Conservation (phyloP, 2,113 vertebrate genomes). For the Suricata suricatta region DNA sequence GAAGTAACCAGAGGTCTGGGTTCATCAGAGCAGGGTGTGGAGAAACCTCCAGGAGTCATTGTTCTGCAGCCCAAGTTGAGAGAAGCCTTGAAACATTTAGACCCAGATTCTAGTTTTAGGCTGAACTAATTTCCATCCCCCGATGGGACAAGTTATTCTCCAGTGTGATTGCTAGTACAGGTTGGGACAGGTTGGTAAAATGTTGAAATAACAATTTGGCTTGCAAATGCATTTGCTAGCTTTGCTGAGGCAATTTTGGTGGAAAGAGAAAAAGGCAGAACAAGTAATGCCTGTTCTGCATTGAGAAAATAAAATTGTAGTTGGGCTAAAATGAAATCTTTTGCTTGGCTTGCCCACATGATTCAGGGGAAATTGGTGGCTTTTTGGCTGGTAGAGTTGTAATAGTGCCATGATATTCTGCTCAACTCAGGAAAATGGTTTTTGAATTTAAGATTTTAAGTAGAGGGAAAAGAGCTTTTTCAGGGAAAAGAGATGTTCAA, state of each 20-base stretch:
- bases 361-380: background rate
- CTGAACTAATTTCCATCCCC: background rate
- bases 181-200: constrained; percentile 26
- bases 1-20: background rate
- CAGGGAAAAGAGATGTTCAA: background rate
- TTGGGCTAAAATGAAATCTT: background rate
- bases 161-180: background rate
- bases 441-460: constrained; percentile 6
- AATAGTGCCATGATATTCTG: background rate
- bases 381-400: background rate
- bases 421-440: background rate
- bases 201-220: constrained; percentile 4
- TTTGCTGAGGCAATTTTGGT: constrained; percentile 39
- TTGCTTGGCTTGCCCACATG: background rate
- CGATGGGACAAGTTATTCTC: background rate
- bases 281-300: constrained; percentile 25
- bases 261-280: constrained; percentile 41
- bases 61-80: background rate
- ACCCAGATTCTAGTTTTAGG: background rate
- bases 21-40: background rate
- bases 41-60: background rate
- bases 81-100: background rate
- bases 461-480: background rate
- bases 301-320: background rate
- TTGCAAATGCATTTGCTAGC: background rate